A percentile compares a stretch with the other conserved stretches of the same genome.
Evolutionary conservation across 2,888 invertebrate species (phyloP).

Genomic region (Clostera curtula): DNA sequence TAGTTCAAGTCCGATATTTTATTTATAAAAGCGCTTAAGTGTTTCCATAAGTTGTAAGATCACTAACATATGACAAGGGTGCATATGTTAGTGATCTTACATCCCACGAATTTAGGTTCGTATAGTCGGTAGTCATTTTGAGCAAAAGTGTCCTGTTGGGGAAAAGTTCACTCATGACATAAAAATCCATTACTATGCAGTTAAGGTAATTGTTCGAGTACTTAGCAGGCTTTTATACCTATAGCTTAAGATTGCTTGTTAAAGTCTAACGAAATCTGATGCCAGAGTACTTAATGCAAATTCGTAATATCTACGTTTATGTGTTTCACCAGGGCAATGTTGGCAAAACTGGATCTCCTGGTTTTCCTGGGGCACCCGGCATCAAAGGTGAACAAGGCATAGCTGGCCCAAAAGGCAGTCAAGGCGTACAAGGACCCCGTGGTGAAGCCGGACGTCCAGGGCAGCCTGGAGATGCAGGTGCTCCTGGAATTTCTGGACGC

Average conservation of each 20-base stretch:
- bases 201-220: too few relatives aligned
- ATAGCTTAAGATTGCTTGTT: too few relatives aligned
- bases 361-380: slow-evolving; percentile 88
- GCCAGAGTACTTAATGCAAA: not conserved
- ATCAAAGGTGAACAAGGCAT: slow-evolving; percentile 86
- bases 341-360: slow-evolving; percentile 89
- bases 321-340: slow-evolving; percentile 76
- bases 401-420: slow-evolving; percentile 85
- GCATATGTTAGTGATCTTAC: too few relatives aligned
- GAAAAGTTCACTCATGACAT: too few relatives aligned
- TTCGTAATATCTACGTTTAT: slow-evolving; percentile 1
- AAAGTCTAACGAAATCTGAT: not conserved
- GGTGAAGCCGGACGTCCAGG: slow-evolving; percentile 89
- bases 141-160: too few relatives aligned
- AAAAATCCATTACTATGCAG: too few relatives aligned
- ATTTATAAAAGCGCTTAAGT: not conserved
- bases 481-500: slow-evolving; percentile 83
- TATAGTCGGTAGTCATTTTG: too few relatives aligned
- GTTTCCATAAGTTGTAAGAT: too few relatives aligned
- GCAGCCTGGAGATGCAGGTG: slow-evolving; percentile 83
- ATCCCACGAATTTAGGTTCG: too few relatives aligned
- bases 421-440: slow-evolving; percentile 86
- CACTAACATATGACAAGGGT: too few relatives aligned
- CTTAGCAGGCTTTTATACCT: too few relatives aligned
- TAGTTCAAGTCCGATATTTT: slow-evolving; percentile 7